These are phyloP conservation scores for Glyphotaelius pellucidus DNA, from an alignment of 2,888 invertebrate genomes.

Conservation along the genomic window DNA sequence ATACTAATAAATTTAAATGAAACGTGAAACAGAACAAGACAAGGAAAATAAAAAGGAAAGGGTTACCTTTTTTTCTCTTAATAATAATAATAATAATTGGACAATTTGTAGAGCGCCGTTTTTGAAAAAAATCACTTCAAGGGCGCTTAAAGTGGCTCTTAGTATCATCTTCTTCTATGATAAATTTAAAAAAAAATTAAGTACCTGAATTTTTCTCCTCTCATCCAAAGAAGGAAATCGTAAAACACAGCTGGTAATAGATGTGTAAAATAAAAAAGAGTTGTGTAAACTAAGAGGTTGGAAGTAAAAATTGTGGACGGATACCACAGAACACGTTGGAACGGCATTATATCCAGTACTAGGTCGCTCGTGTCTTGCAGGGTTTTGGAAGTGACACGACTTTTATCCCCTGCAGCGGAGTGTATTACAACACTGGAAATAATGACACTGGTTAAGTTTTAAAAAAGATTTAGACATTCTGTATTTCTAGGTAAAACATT, in stretches of 20 bases:
- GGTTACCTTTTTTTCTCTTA: no score
- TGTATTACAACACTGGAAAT: background rate
- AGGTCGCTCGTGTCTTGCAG: background rate
- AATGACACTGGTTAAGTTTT: background rate
- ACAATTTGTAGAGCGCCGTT: no score
- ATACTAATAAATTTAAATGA: no score
- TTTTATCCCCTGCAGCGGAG: background rate
- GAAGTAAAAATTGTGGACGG: background rate
- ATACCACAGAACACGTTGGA: background rate
- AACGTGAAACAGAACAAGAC: no score
- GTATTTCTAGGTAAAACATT: no score
- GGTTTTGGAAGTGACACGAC: background rate
- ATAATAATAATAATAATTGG: no score
- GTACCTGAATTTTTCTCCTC: background rate
- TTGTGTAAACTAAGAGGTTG: background rate
- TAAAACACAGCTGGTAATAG: background rate
- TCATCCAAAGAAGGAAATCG: background rate
- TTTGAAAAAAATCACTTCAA: no score
- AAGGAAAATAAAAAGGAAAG: no score
- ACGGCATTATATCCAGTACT: background rate
- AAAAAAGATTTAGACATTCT: no score
- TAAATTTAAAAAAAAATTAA: no score
- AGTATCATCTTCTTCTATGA: no score
- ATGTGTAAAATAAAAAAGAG: background rate
- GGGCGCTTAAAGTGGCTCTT: no score